Percentiles rank a stretch among this genome's conserved stretches.
phyloP scores from a whole-genome alignment of 2,888 invertebrate genomes.

The Brachycybe producta region DNA sequence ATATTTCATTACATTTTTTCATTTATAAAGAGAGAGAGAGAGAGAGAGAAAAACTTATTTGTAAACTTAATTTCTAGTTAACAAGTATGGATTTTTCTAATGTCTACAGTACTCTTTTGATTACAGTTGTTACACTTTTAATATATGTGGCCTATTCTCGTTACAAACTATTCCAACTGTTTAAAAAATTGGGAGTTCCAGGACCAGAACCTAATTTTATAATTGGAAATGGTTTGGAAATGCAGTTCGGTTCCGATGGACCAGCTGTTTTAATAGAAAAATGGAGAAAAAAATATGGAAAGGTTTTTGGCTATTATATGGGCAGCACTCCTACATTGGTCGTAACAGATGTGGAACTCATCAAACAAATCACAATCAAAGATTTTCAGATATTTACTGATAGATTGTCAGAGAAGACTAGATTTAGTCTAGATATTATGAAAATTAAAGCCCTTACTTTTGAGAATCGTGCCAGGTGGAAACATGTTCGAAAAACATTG shows the following conservation, averaged over 20 bases:
- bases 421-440: background rate
- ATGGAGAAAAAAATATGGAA: slow-evolving; percentile 24
- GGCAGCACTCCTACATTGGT: slow-evolving; percentile 25
- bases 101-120: too few species aligned
- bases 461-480: background rate
- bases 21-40: too few species aligned
- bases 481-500: background rate
- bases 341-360: slow-evolving; percentile 14
- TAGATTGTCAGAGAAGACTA: background rate
- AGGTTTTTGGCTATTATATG: slow-evolving; percentile 24
- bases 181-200: slow-evolving; percentile 14
- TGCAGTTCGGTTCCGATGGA: slow-evolving; percentile 19
- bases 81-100: too few species aligned
- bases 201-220: slow-evolving; percentile 17
- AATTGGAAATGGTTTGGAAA: slow-evolving; percentile 26
- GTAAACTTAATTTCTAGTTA: too few species aligned
- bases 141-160: background rate
- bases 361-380: background rate
- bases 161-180: slow-evolving; percentile 8
- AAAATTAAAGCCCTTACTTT: background rate
- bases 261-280: slow-evolving; percentile 21
- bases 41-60: too few species aligned
- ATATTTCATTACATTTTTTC: too few species aligned
- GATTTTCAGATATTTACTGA: background rate
- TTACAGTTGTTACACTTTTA: too few species aligned